Evolutionary conservation across 2,888 invertebrate species (phyloP).

Genomic region (Microctonus aethiopoides): DNA sequence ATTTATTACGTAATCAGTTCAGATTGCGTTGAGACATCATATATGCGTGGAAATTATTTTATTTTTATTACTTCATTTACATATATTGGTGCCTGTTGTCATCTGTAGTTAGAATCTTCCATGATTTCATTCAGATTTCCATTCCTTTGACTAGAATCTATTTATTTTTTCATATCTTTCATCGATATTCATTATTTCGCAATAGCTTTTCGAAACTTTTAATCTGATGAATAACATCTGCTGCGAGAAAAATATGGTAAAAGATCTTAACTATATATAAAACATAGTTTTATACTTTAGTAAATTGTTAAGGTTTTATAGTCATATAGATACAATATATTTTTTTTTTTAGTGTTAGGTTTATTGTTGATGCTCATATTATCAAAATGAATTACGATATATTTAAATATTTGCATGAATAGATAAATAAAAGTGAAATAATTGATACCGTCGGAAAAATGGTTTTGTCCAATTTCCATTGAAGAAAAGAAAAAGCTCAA

Average conservation of each 20-base stretch:
- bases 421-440: neutral
- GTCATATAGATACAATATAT: no score
- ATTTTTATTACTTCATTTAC: no score
- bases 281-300: no score
- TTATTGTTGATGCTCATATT: no score
- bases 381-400: no score
- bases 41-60: neutral
- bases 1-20: slow-evolving; percentile 37
- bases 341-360: no score
- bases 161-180: neutral
- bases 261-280: no score
- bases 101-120: neutral
- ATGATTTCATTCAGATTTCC: neutral
- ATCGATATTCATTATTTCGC: neutral
- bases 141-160: neutral
- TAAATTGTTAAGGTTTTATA: no score
- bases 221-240: no score
- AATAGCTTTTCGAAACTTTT: neutral
- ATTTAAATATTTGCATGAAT: neutral
- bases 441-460: neutral
- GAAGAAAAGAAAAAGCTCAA: neutral
- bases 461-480: neutral
- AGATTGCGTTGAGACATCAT: slow-evolving; percentile 7
- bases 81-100: no score
- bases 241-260: no score